phyloP scores from a whole-genome alignment of 2,113 vertebrate genomes.

The Arvicanthis niloticus region DNA sequence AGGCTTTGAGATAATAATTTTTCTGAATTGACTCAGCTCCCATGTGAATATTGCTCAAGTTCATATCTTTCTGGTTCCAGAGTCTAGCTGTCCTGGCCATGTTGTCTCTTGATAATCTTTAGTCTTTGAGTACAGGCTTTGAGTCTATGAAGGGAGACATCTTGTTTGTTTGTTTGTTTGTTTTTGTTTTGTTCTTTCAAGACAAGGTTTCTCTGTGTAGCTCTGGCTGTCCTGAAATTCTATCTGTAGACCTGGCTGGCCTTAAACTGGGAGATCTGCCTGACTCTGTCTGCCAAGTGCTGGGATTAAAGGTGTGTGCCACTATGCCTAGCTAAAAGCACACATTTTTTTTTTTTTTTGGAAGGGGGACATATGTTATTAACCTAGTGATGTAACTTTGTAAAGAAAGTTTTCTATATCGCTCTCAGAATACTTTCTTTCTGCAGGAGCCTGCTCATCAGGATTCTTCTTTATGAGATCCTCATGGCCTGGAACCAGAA shows the following conservation, averaged over 20 bases:
- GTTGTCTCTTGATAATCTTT: conserved; percentile 9
- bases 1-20: conserved; percentile 42
- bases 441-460: neutral
- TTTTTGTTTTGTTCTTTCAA: neutral
- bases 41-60: conserved; percentile 16
- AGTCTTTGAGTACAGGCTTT: neutral
- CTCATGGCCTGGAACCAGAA: neutral
- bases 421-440: neutral
- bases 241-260: neutral
- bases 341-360: neutral
- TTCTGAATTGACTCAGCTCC: conserved; percentile 27
- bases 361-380: neutral
- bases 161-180: neutral
- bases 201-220: neutral
- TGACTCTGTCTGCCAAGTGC: neutral
- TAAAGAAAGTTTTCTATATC: neutral
- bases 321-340: neutral
- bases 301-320: neutral
- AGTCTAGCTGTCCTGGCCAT: neutral
- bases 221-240: neutral
- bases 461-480: neutral
- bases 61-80: neutral
- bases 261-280: neutral
- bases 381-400: neutral
- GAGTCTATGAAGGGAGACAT: neutral